Percentiles rank a stretch among this genome's conserved stretches.
These are phyloP conservation scores for Lasius platythorax DNA, from an alignment of 2,888 invertebrate genomes.

Conservation along the genomic window DNA sequence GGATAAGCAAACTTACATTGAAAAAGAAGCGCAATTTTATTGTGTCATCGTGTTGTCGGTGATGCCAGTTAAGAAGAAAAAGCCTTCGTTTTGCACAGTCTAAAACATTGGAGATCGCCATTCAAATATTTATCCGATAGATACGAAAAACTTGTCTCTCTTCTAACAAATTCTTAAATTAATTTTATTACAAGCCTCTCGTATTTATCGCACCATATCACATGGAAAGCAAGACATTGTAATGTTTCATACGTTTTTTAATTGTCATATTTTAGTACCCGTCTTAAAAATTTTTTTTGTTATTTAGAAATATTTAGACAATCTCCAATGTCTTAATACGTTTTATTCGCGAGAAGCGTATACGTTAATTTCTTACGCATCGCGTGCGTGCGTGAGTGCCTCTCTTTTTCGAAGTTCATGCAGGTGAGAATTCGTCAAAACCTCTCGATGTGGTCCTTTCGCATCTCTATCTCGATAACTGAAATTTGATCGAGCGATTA, in stretches of 20 bases:
- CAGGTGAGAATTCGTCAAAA: constrained; percentile 64
- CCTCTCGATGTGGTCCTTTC: constrained; percentile 48
- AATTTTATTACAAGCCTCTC: constrained; percentile 42
- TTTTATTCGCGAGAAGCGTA: constrained; percentile 59
- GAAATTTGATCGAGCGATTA: not conserved
- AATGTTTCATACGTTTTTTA: not conserved
- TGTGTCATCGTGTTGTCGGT: constrained; percentile 36
- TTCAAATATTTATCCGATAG: constrained; percentile 7
- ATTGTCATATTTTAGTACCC: not conserved
- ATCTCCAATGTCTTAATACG: constrained; percentile 48
- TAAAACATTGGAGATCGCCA: constrained; percentile 37
- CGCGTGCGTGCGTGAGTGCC: constrained; percentile 56
- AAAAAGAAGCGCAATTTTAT: constrained; percentile 20
- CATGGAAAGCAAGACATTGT: not conserved
- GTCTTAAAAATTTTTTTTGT: not conserved
- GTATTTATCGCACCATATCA: constrained; percentile 21
- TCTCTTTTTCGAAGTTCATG: constrained; percentile 53
- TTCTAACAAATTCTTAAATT: constrained; percentile 24
- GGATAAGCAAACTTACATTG: constrained; percentile 39
- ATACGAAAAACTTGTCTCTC: not conserved
- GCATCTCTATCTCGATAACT: not conserved
- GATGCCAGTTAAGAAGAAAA: constrained; percentile 65
- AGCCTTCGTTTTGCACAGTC: constrained; percentile 65
- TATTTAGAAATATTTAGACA: constrained; percentile 6
- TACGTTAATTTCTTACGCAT: constrained; percentile 47